These are phyloP conservation scores for Tachystola acroxantha DNA, from an alignment of 2,888 invertebrate species.

Conservation along the genomic window DNA sequence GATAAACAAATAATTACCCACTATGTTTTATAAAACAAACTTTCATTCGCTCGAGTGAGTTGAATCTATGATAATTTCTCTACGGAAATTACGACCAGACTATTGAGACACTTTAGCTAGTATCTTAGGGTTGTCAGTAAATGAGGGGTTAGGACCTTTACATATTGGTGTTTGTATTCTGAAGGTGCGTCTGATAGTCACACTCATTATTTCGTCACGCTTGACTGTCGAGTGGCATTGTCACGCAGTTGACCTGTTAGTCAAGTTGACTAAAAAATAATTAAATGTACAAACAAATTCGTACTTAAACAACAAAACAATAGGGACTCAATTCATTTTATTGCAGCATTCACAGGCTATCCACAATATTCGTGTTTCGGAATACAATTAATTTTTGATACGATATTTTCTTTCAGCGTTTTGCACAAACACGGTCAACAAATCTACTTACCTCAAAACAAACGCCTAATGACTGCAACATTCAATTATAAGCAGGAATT, in stretches of 20 bases:
- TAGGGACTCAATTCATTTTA: too few relatives aligned
- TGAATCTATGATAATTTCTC: slow-evolving; percentile 15
- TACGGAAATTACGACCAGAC: slow-evolving; percentile 15
- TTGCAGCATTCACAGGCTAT: too few relatives aligned
- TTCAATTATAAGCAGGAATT: slow-evolving; percentile 17
- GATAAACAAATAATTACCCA: slow-evolving; percentile 16
- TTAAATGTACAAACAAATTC: too few relatives aligned
- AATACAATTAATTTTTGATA: too few relatives aligned
- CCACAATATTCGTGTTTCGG: too few relatives aligned
- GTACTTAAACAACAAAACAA: too few relatives aligned
- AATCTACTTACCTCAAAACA: too few relatives aligned
- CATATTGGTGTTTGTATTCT: slow-evolving; percentile 15
- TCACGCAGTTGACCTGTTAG: slow-evolving; percentile 26
- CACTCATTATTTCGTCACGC: slow-evolving; percentile 53
- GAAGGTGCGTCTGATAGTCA: slow-evolving; percentile 34
- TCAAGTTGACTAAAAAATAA: slow-evolving; percentile 32
- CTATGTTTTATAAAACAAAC: slow-evolving; percentile 25
- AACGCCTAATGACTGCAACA: not conserved
- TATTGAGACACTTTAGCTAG: slow-evolving; percentile 12
- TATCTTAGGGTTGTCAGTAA: slow-evolving; percentile 10
- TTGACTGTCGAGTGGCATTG: slow-evolving; percentile 26
- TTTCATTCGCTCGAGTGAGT: slow-evolving; percentile 20
- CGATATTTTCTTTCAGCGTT: too few relatives aligned
- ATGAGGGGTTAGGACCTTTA: slow-evolving; percentile 7
- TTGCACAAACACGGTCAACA: too few relatives aligned